Base-by-base conservation (phyloP, 2,888 invertebrate genomes). In the Trissolcus brochymenae region DNA sequence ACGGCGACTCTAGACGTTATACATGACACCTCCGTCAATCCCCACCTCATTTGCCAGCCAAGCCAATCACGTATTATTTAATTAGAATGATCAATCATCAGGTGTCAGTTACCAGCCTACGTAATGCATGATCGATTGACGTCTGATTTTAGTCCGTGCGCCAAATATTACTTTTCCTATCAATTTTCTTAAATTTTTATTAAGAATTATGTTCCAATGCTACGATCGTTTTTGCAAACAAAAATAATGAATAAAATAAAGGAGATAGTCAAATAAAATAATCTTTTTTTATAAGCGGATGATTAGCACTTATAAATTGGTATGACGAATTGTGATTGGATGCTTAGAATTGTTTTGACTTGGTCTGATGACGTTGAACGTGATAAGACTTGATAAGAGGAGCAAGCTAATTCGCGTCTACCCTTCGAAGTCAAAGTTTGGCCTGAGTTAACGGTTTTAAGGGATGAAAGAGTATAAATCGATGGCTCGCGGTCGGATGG, bases 371-470 rank as follows among this genome's bases (percentile, higher is more conserved):
- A 53, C 51, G 56, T 35, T 35, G 54, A 60, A 70, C 43, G 54
- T 29, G 66, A 76, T 66, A 64, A 68, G 59, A 67, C 49, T 59
- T 57, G 51, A 64, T 35, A 35, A 35, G 35, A 35, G 35, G 9
- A 35, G 9, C 41, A 53, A 68, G 62, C 59, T 71, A 59, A 67
- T 77, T 76, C 67, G 76, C 83, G 88, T 88, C 87, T 35, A 35
- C 35, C 86, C 87, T 87, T 88, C 87, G 86, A 88, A 87, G 87
- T 87, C 87, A 86, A 88, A 87, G 88, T 88, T 86, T 85, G 85
- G 80, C 59, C 79, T 81, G 83, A 86, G 88, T 87, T 88, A 87
- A 88, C 88, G 85, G 85, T 88, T 88, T 88, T 87, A 87, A 86
- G 84, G 87, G 88, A 88, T 88, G 86, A 88, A 88, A 87, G 87